Evolutionary conservation across 2,888 invertebrate species (phyloP).

Genomic region (Lamellibrachia columna): DNA sequence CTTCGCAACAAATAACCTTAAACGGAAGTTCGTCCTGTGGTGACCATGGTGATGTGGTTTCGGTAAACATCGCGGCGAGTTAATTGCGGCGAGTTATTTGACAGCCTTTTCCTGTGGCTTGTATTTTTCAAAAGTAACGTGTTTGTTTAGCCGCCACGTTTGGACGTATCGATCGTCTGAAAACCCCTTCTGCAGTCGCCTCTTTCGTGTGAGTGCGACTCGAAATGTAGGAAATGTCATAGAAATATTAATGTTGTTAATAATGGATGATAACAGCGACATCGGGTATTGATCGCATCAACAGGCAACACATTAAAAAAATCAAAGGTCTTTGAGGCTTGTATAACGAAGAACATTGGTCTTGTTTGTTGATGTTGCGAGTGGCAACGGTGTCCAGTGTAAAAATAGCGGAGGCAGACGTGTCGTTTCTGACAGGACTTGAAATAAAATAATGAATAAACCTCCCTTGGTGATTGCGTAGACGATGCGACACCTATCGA

Average conservation of each 20-base stretch:
- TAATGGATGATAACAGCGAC: neutral
- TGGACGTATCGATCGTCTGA: neutral
- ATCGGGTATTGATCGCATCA: neutral
- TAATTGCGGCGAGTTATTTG: too few species aligned
- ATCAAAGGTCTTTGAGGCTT: neutral
- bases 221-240: neutral
- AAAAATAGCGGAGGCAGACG: neutral
- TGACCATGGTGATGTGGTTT: too few species aligned
- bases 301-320: neutral
- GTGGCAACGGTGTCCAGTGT: neutral
- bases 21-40: neutral
- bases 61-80: too few species aligned
- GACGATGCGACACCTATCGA: neutral
- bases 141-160: neutral
- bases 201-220: neutral
- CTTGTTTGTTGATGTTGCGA: neutral
- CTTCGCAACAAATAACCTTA: neutral
- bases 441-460: neutral
- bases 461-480: neutral
- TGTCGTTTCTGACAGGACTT: neutral
- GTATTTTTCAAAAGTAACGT: too few species aligned
- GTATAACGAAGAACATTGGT: neutral
- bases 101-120: too few species aligned
- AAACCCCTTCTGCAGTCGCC: neutral
- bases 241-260: neutral